Evolutionary conservation across 2,888 invertebrate genomes (phyloP), one percentile per base, ranked within the genome.

Genomic region (Volucella zonaria): DNA sequence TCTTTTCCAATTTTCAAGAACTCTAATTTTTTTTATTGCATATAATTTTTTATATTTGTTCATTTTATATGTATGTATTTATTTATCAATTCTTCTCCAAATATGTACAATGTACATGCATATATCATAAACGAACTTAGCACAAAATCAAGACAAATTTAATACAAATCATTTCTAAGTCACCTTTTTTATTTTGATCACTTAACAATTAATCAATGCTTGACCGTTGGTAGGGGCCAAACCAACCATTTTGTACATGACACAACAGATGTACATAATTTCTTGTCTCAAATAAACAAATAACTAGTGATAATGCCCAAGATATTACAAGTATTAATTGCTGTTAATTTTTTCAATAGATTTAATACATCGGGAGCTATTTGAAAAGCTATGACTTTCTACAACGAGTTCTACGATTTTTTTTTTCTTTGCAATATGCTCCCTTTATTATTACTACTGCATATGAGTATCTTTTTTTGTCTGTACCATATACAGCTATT

Each of bases 191-290:
- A 23, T 78, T 58, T 42, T 68, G 12, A 18, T 66, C 56, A 4
- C 77, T 67, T 82, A 78, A 78, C 64, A 82, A 78, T 73, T 82
- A 78, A 74, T 82, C 78, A 78, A 74, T 73, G 38, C 56, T 82
- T 67, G 47, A 66, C 82, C 58, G 45, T 62, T 52, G 45, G 45
- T 52, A 42, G 74, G 62, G 23, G 2, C 18, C 18, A 23, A 23
- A 2, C 18, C 18, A 23, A 23, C 31, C 31, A 31, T 31, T 4
- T 6, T 31, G 31, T 4, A 31, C 31, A 31, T 23, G 3, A 23
- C 4, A 23, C 4, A 23, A 23, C 23, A 23, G 23, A 4, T 23
- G 6, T 31, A 31, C 6, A 31, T 31, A 31, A 31, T 6, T 6
- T 31, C 31, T 31, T 31, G 31, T 4, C 31, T 31, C 6, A 31